Evolutionary conservation across 2,888 invertebrate genomes (phyloP), one percentile per base, ranked within the genome.

Genomic region (Timema podura): DNA sequence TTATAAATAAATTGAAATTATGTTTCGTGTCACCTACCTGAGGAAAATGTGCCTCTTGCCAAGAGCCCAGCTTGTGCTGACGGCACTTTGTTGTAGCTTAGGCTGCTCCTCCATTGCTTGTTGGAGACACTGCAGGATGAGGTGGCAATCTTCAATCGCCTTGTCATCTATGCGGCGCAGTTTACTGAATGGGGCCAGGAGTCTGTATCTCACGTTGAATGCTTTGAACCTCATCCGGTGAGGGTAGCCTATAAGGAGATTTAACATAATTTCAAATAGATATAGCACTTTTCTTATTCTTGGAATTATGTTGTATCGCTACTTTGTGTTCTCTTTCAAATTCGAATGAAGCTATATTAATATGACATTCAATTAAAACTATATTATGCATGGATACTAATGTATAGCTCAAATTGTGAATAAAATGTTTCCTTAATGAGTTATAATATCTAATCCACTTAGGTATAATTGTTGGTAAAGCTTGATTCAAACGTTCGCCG

Each of bases 211-310:
- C 0, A 88, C 86, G 79, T 91, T 91, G 82, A 96, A 96, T 51
- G 93, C 93, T 80, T 94, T 95, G 82, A 96, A 96, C 45, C 96
- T 87, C 95, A 96, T 94, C 76, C 95, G 87, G 81, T 97, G 96
- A 46, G 96, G 96, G 82, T 93, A 95, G 9, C 96, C 86, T 86
- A 74, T 69, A 68, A n/a, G n/a, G n/a, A n/a, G n/a, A n/a, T n/a
- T n/a, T n/a, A n/a, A n/a, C n/a, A n/a, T 16, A 49, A 65, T 30
- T 16, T 7, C 11, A n/a, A 46, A 30, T 49, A 44, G n/a, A n/a
- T n/a, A n/a, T n/a, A n/a, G n/a, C n/a, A n/a, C n/a, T n/a, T n/a
- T n/a, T n/a, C n/a, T n/a, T n/a, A n/a, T n/a, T n/a, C n/a, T n/a
- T n/a, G n/a, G n/a, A n/a, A n/a, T n/a, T n/a, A n/a, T n/a, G n/a